phyloP scores from a whole-genome alignment of 2,888 invertebrate genomes.

The Heliconius erato region DNA sequence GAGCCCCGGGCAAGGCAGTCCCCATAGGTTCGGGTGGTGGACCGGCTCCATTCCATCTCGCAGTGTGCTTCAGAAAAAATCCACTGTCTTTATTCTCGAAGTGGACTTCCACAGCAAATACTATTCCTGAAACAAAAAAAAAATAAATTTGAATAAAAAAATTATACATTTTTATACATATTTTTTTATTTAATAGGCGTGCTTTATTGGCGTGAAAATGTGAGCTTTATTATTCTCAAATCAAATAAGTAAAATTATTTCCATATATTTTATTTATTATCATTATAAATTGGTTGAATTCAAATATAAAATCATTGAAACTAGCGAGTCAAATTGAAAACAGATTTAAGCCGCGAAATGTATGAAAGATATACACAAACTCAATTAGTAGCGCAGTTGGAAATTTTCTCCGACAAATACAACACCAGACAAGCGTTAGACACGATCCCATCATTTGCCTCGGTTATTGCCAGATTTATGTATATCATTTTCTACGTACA shows the following conservation, averaged over 20 bases:
- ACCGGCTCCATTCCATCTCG: constrained; percentile 88
- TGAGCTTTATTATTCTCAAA: too few relatives aligned
- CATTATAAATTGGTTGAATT: not conserved
- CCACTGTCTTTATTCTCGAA: constrained; percentile 97
- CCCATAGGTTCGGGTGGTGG: constrained; percentile 80
- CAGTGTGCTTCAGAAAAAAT: constrained; percentile 94
- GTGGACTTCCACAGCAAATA: constrained; percentile 93
- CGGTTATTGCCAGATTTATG: constrained; percentile 71
- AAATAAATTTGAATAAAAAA: constrained; percentile 16
- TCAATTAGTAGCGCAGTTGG: constrained; percentile 47
- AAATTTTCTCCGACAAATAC: constrained; percentile 52
- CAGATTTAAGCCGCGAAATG: constrained; percentile 10
- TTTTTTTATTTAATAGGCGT: constrained; percentile 23
- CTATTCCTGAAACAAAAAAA: constrained; percentile 84
- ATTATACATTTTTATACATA: constrained; percentile 39
- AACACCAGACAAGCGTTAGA: constrained; percentile 48
- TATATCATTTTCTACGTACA: constrained; percentile 63
- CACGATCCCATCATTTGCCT: constrained; percentile 58
- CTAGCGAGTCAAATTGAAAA: not conserved
- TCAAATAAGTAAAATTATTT: too few relatives aligned
- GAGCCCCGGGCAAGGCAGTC: constrained; percentile 87
- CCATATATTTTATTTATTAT: too few relatives aligned
- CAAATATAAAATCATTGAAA: not conserved
- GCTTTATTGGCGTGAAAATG: not conserved
- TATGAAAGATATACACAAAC: constrained; percentile 20